Evolutionary conservation across 2,888 invertebrate species (phyloP).

Genomic region (Tenodera sinensis): DNA sequence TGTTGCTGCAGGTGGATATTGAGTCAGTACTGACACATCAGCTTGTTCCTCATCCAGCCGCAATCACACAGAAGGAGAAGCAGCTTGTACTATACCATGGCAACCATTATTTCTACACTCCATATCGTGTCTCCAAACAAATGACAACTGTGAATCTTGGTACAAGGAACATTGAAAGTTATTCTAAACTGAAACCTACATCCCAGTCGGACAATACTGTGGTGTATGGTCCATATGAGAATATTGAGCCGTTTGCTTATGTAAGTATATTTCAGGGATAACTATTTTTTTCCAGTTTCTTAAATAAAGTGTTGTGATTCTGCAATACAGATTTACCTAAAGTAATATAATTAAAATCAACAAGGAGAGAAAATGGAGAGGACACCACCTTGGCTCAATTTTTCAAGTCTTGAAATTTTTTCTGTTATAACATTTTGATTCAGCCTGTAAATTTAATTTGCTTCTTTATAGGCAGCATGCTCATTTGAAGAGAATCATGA

Average conservation of each 20-base stretch:
- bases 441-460: too few species aligned
- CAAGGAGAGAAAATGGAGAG: too few species aligned
- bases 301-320: neutral
- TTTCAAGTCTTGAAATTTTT: too few species aligned
- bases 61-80: slow-evolving; percentile 88
- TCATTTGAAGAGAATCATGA: too few species aligned
- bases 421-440: too few species aligned
- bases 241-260: slow-evolving; percentile 56
- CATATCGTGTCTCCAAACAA: slow-evolving; percentile 76
- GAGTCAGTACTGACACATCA: slow-evolving; percentile 74
- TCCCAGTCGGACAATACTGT: slow-evolving; percentile 75
- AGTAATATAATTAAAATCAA: neutral
- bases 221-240: slow-evolving; percentile 84
- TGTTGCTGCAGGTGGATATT: slow-evolving; percentile 46
- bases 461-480: too few species aligned
- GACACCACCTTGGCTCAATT: too few species aligned
- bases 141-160: slow-evolving; percentile 75
- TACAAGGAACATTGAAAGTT: slow-evolving; percentile 76
- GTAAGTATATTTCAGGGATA: slow-evolving; percentile 35
- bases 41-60: slow-evolving; percentile 78
- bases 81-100: slow-evolving; percentile 88
- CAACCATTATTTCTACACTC: slow-evolving; percentile 77
- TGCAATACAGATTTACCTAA: too few species aligned
- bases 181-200: slow-evolving; percentile 77
- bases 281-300: neutral